These are phyloP conservation scores for Trachelipus rathkii DNA, from an alignment of 1,140 invertebrate species.

Conservation along the genomic window DNA sequence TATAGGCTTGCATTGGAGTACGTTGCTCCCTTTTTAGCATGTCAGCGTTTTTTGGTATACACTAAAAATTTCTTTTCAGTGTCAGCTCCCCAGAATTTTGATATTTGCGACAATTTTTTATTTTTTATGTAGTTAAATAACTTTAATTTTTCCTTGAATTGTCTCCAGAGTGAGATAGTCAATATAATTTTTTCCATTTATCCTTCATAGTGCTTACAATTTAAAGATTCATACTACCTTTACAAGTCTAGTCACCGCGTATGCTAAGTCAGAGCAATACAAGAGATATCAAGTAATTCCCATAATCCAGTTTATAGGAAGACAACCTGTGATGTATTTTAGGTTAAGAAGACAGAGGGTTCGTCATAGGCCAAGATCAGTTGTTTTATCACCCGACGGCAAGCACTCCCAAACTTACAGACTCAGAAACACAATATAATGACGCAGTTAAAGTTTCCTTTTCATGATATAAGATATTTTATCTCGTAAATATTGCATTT, in stretches of 20 bases:
- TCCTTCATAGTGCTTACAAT: too few species aligned
- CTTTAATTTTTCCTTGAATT: background rate
- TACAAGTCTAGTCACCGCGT: constrained; percentile 24
- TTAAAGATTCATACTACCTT: background rate
- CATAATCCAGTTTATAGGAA: constrained; percentile 35
- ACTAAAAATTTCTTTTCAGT: background rate
- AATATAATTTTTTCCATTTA: too few species aligned
- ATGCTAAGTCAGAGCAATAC: constrained; percentile 14
- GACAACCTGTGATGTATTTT: constrained; percentile 29
- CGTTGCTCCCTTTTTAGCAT: too few species aligned
- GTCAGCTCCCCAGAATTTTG: constrained; percentile 26
- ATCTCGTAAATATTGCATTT: too few species aligned
- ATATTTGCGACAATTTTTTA: background rate
- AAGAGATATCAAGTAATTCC: constrained; percentile 33
- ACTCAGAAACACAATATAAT: constrained; percentile 5
- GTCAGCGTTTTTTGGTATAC: too few species aligned
- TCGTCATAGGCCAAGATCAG: constrained; percentile 27
- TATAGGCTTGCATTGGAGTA: background rate
- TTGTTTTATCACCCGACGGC: constrained; percentile 18
- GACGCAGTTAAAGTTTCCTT: constrained; percentile 34
- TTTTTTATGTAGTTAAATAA: background rate
- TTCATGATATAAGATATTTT: too few species aligned
- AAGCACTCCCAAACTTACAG: constrained; percentile 9
- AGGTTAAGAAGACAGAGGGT: constrained; percentile 30
- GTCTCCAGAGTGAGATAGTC: too few species aligned